These are phyloP conservation scores for Dorcus parallelipipedus DNA, from an alignment of 2,888 invertebrate species.

Conservation along the genomic window DNA sequence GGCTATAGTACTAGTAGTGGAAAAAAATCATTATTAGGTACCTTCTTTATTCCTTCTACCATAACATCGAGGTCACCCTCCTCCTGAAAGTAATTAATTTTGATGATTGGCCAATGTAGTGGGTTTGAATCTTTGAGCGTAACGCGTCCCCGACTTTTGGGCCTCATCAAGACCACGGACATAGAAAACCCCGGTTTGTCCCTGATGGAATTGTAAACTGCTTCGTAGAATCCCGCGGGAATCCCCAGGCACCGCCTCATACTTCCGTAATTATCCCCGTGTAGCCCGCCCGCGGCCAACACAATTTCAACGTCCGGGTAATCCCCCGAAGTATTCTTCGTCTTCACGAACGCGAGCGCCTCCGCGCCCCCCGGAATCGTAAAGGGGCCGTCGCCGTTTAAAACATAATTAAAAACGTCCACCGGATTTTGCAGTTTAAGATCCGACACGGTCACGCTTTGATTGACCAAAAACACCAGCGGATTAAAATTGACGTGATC, in stretches of 20 bases:
- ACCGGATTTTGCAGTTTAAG: slow-evolving; percentile 52
- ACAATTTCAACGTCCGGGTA: slow-evolving; percentile 80
- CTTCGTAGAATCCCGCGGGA: slow-evolving; percentile 57
- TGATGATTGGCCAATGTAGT: slow-evolving; percentile 70
- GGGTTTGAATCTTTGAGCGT: slow-evolving; percentile 69
- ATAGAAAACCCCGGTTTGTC: slow-evolving; percentile 63
- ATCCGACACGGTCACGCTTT: slow-evolving; percentile 65
- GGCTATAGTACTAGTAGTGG: no score
- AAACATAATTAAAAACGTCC: slow-evolving; percentile 60
- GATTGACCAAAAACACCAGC: slow-evolving; percentile 69
- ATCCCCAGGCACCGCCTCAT: slow-evolving; percentile 64
- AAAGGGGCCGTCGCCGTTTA: slow-evolving; percentile 65
- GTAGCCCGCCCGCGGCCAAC: slow-evolving; percentile 71
- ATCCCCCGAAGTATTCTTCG: slow-evolving; percentile 57
- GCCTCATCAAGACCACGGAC: slow-evolving; percentile 70
- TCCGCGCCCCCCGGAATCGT: slow-evolving; percentile 77
- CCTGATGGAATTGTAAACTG: slow-evolving; percentile 54
- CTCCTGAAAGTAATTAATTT: slow-evolving; percentile 78
- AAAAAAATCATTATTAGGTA: slow-evolving; percentile 32
- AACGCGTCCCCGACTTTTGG: slow-evolving; percentile 71
- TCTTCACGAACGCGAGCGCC: slow-evolving; percentile 71
- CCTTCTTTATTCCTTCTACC: slow-evolving; percentile 71
- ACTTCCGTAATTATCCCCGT: slow-evolving; percentile 69
- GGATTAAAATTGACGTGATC: slow-evolving; percentile 75
- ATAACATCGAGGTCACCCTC: slow-evolving; percentile 69